Evolutionary conservation across 2,113 vertebrate species (phyloP).

Genomic region (Antennarius striatus): DNA sequence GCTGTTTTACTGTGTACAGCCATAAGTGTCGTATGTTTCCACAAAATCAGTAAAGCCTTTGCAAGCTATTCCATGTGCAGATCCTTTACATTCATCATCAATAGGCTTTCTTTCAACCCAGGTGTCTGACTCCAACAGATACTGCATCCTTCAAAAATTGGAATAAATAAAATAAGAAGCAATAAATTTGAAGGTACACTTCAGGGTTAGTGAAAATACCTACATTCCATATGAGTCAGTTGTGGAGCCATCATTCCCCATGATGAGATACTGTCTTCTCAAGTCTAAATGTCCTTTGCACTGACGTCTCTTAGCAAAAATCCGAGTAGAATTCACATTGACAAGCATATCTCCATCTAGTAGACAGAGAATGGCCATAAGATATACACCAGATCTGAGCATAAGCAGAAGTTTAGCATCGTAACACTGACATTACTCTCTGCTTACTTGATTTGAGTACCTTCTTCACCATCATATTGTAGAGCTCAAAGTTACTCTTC

Average conservation of each 20-base stretch:
- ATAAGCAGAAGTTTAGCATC: background rate
- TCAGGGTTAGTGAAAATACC: slow-evolving; percentile 31
- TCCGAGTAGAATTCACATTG: slow-evolving; percentile 28
- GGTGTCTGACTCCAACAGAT: slow-evolving; percentile 75
- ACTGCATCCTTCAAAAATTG: slow-evolving; percentile 69
- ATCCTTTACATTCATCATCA: slow-evolving; percentile 28
- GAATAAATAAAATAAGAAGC: background rate
- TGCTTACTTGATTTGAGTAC: slow-evolving; percentile 71
- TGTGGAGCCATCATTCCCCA: slow-evolving; percentile 79
- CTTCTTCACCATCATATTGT: slow-evolving; percentile 37
- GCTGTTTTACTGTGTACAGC: slow-evolving; percentile 67
- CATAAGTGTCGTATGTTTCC: slow-evolving; percentile 55
- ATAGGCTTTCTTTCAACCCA: slow-evolving; percentile 73
- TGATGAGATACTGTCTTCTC: slow-evolving; percentile 71
- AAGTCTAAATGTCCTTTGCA: slow-evolving; percentile 65
- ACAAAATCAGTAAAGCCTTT: slow-evolving; percentile 35
- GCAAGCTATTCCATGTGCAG: background rate
- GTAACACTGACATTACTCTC: background rate
- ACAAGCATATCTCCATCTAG: slow-evolving; percentile 54
- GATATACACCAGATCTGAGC: background rate
- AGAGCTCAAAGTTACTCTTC: slow-evolving; percentile 74
- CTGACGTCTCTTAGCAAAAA: slow-evolving; percentile 74
- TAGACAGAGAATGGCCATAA: slow-evolving; percentile 4
- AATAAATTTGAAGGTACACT: background rate
- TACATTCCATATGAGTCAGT: slow-evolving; percentile 66